Evolutionary conservation across 2,888 invertebrate genomes (phyloP).

Genomic region (Papilio demoleus): DNA sequence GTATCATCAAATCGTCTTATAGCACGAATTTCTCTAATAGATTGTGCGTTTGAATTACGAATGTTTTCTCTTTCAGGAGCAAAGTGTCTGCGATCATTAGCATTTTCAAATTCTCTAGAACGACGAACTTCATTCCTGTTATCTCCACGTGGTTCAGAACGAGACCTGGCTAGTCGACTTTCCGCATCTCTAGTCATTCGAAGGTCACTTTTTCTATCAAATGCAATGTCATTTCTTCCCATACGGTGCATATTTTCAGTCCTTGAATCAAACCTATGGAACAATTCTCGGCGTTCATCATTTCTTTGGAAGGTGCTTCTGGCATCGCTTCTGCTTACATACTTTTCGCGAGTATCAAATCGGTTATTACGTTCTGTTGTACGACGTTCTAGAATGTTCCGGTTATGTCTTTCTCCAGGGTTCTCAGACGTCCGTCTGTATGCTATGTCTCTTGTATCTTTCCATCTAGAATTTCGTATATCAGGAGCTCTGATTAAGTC

Average conservation of each 20-base stretch:
- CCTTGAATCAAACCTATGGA: background rate
- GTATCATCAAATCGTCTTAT: background rate
- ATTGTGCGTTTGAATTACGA: background rate
- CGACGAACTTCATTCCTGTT: conserved; percentile 3
- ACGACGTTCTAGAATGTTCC: background rate
- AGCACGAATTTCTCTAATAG: background rate
- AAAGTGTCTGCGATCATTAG: background rate
- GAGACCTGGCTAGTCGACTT: background rate
- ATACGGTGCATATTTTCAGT: background rate
- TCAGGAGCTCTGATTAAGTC: conserved; percentile 25
- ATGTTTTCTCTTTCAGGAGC: background rate
- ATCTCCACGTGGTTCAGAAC: background rate
- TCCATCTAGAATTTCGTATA: conserved; percentile 10
- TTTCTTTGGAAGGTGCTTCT: background rate
- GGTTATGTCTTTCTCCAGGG: conserved; percentile 10
- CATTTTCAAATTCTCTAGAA: background rate
- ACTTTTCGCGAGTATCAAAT: background rate
- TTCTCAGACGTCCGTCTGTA: background rate
- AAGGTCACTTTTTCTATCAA: conserved; percentile 5
- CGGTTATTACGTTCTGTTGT: background rate
- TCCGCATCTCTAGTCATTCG: background rate
- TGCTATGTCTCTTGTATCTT: conserved; percentile 7
- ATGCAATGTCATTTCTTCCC: background rate
- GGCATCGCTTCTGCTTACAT: conserved; percentile 9
- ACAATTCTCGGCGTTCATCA: background rate